A percentile compares a stretch with the other conserved stretches of the same genome.
Conservation (phyloP, 2,797 vertebrate genomes). For the Echeneis naucrates region DNA sequence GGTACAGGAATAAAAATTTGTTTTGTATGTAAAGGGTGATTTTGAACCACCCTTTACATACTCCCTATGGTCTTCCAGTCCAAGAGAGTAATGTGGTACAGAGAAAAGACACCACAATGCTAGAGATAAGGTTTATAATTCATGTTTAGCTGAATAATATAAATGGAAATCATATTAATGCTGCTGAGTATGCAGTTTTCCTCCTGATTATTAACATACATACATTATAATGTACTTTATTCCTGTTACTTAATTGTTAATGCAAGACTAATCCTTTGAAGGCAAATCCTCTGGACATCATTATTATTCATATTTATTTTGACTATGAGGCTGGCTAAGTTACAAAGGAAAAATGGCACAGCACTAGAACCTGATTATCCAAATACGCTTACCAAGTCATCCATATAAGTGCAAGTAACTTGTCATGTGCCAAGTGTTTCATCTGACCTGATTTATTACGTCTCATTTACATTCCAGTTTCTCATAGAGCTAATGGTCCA, state of each 20-base stretch:
- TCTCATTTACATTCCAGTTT: slow-evolving; percentile 78
- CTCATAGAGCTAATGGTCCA: slow-evolving; percentile 76
- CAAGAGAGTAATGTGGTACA: not conserved
- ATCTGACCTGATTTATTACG: slow-evolving; percentile 77
- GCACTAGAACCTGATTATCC: slow-evolving; percentile 68
- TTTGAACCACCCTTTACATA: not conserved
- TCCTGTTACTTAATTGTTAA: slow-evolving; percentile 56
- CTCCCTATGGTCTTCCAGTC: not conserved
- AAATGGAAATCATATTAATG: slow-evolving; percentile 2
- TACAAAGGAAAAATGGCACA: slow-evolving; percentile 67
- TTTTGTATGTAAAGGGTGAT: too few relatives aligned
- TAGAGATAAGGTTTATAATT: slow-evolving; percentile 2
- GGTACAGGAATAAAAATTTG: not conserved
- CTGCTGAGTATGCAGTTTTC: not conserved
- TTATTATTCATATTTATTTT: slow-evolving; percentile 53
- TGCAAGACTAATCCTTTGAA: slow-evolving; percentile 50
- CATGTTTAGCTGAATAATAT: not conserved
- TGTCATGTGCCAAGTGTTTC: slow-evolving; percentile 71
- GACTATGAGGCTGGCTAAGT: slow-evolving; percentile 52
- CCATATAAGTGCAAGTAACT: slow-evolving; percentile 59
- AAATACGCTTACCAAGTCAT: slow-evolving; percentile 65
- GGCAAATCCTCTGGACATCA: slow-evolving; percentile 42
- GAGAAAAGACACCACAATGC: not conserved
- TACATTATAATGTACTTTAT: slow-evolving; percentile 32
- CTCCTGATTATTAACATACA: not conserved